Percentiles rank a stretch among this genome's conserved stretches.
phyloP scores from a whole-genome alignment of 1,140 invertebrate species.

The Cydia splendana region DNA sequence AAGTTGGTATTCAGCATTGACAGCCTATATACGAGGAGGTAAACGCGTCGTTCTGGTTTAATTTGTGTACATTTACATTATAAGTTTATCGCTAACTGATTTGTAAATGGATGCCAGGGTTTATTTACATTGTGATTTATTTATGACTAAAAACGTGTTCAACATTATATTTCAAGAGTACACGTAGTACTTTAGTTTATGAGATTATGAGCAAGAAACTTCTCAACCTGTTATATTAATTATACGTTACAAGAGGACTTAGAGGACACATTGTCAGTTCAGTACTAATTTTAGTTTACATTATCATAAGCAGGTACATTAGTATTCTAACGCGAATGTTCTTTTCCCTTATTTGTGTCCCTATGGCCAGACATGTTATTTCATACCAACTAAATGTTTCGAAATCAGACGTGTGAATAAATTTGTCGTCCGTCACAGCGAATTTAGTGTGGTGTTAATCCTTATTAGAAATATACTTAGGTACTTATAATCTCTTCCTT shows the following conservation, averaged over 20 bases:
- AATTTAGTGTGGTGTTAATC: neutral
- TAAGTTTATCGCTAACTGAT: neutral
- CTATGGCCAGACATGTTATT: neutral
- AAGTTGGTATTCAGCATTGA: neutral
- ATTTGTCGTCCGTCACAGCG: neutral
- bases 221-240: no score
- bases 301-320: neutral
- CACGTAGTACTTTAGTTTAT: neutral
- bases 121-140: neutral
- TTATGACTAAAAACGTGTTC: neutral
- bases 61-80: neutral
- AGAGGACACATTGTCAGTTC: no score
- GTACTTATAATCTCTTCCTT: no score
- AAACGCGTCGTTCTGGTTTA: neutral
- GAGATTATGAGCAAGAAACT: neutral
- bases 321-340: neutral
- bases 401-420: neutral
- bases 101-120: no score
- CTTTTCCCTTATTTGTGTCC: neutral
- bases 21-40: neutral
- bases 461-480: neutral
- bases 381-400: neutral
- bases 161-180: neutral
- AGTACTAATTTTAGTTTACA: no score
- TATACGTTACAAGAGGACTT: no score